Evolutionary conservation across 2,888 invertebrate genomes (phyloP), one percentile per base, ranked within the genome.

Genomic region (Baronia brevicornis): DNA sequence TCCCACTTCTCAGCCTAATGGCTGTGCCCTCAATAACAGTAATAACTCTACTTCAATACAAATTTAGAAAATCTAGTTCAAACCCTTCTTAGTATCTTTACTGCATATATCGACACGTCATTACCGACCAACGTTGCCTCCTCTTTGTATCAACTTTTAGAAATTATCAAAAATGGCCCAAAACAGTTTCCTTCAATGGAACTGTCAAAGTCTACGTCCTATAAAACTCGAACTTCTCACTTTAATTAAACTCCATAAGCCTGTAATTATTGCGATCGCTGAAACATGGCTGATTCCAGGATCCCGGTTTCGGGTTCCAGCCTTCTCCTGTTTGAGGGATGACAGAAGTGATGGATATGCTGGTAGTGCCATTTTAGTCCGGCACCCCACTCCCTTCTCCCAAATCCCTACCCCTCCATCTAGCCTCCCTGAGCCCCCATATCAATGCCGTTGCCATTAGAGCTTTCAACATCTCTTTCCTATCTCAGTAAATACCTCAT

Each of bases 291-390:
- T 48, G 9, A 10, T 29, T 4, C 39, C 45, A 2, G 43, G 25
- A 1, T 28, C 32, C 8, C 33, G 18, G n/a, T 39, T 43, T 23
- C 14, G 40, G 12, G 10, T 42, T 2, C 26, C 33, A 1, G 46
- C 44, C 4, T 48, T 33, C 20, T 18, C 43, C 5, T 44, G 46
- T 36, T 35, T 49, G 4, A 34, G 48, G 11, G 44, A 46, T 34
- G 46, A 21, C 21, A 21, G 21, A 6, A 10, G 4, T 10, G 22
- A 22, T 10, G 10, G 22, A 3, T 6, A 10, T 5, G 22, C 5
- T 22, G 22, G 22, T 2, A 10, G 9, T 22, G 21, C 10, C 0
- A 10, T 22, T 5, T 10, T 22, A 10, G 11, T 22, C 11, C 11
- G 10, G 2, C 10, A 11, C 5, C 11, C 21, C 11, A 22, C 11